Conservation (phyloP, 2,888 invertebrate species). For the Pammene fasciana region DNA sequence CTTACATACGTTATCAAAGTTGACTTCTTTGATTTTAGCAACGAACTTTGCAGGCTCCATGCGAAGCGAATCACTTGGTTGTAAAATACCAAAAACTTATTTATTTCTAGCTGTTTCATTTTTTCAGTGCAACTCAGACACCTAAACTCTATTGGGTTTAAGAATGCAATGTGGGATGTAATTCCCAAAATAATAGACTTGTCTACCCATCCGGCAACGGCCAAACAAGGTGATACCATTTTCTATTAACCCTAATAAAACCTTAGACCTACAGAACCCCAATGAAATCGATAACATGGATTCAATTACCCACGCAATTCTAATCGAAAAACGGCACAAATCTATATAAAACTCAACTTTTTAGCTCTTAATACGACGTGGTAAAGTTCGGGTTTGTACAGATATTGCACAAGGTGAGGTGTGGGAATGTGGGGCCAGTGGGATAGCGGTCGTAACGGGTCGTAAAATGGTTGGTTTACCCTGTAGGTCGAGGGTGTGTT, state of each 20-base stretch:
- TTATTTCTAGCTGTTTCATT: no score
- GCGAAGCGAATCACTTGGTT: no score
- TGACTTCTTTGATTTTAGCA: no score
- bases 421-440: conserved; percentile 12
- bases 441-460: conserved; percentile 43
- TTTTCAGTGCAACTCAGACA: no score
- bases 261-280: conserved; percentile 20
- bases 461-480: conserved; percentile 59
- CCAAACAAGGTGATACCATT: conserved; percentile 18
- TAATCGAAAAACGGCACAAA: background rate
- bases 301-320: conserved; percentile 51
- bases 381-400: background rate
- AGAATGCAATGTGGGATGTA: background rate
- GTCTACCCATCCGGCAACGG: conserved; percentile 1
- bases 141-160: no score
- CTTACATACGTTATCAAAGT: no score
- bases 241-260: conserved; percentile 20
- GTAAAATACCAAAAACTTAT: no score
- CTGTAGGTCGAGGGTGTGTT: conserved; percentile 46
- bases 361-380: background rate
- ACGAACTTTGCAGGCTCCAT: no score
- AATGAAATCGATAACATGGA: conserved; percentile 41
- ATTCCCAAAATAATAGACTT: background rate
- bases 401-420: background rate
- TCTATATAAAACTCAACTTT: background rate